Conservation (phyloP, 1,140 invertebrate species). For the Drosophila trapezifrons region DNA sequence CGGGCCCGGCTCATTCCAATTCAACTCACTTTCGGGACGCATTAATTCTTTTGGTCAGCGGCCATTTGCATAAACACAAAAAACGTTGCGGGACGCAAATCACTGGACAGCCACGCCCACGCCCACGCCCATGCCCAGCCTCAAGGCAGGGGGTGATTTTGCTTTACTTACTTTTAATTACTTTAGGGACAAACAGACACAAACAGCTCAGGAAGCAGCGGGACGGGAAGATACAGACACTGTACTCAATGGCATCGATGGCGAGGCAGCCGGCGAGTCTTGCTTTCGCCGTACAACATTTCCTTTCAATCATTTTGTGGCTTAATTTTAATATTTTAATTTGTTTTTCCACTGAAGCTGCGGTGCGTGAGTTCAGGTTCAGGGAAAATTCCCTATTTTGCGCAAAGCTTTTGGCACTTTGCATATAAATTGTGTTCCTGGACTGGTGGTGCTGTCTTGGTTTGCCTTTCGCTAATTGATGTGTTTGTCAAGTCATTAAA, state of each 20-base stretch:
- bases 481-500: conserved; percentile 84
- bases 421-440: conserved; percentile 74
- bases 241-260: conserved; percentile 33
- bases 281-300: conserved; percentile 55
- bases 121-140: not conserved
- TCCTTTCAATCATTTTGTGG: conserved; percentile 82
- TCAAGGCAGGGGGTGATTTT: conserved; percentile 35
- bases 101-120: conserved; percentile 30
- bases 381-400: conserved; percentile 45
- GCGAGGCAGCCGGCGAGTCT: conserved; percentile 26
- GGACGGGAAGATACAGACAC: conserved; percentile 14
- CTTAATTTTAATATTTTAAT: conserved; percentile 84
- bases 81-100: conserved; percentile 57
- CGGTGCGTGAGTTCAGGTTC: conserved; percentile 34
- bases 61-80: conserved; percentile 74
- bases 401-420: conserved; percentile 65
- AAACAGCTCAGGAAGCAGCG: conserved; percentile 35
- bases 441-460: conserved; percentile 21
- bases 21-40: conserved; percentile 70
- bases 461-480: conserved; percentile 72
- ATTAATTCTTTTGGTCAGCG: conserved; percentile 76
- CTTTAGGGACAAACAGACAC: conserved; percentile 73
- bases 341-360: conserved; percentile 60
- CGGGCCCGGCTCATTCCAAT: conserved; percentile 62
- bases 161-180: conserved; percentile 81